Evolutionary conservation across 2,888 invertebrate species (phyloP), one percentile per base, ranked within the genome.

Genomic region (Incurvaria masculella): DNA sequence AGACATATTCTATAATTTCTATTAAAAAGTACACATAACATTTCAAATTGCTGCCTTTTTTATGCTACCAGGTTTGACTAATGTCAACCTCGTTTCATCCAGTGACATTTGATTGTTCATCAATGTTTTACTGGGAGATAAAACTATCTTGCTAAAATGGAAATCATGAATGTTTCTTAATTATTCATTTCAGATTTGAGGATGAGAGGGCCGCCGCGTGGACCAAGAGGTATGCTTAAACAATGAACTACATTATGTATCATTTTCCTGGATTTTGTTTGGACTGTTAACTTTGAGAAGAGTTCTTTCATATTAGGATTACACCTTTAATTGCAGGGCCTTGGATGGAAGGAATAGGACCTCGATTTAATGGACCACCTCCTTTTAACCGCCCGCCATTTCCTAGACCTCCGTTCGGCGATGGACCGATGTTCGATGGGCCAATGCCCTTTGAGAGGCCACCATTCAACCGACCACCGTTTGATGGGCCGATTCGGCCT

Each of bases 121-220:
- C 23, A 23, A 23, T 6, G 10, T 23, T 6, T 23, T 23, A 23
- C 23, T n/a, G n/a, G n/a, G n/a, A n/a, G n/a, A n/a, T n/a, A n/a
- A n/a, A n/a, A n/a, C n/a, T n/a, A n/a, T n/a, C n/a, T n/a, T n/a
- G n/a, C n/a, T n/a, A n/a, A n/a, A n/a, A n/a, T n/a, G n/a, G n/a
- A n/a, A 8, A n/a, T 10, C n/a, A n/a, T n/a, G n/a, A n/a, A n/a
- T n/a, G n/a, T n/a, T n/a, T n/a, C n/a, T n/a, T n/a, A n/a, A n/a
- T n/a, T n/a, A 19, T 26, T n/a, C 14, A 26, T 76, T 73, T 47
- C 76, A 76, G 78, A 78, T 54, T 61, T 73, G 59, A 66, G 75
- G 69, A 72, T 78, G 72, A 66, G 78, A 62, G 74, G 72, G 54
- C 71, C 71, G 47, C 71, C 69, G 57, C 63, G 71, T 52, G 69